These are phyloP conservation scores for Plutomurus gul DNA, from an alignment of 1,140 invertebrate species.

Conservation along the genomic window DNA sequence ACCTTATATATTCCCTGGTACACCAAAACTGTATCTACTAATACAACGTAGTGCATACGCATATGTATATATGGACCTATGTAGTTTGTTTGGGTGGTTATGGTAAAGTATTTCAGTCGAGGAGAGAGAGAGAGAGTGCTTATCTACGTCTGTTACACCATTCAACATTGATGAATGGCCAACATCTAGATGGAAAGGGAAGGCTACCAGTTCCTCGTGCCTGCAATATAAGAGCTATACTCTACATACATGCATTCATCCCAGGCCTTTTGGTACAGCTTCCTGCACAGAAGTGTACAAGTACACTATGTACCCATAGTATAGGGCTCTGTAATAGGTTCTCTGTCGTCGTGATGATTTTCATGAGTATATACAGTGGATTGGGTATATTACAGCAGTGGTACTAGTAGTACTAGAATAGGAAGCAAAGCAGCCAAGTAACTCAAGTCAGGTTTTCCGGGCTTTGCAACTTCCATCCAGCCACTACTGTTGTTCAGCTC, in stretches of 20 bases:
- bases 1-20: neutral
- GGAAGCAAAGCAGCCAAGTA: neutral
- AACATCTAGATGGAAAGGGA: conserved; percentile 34
- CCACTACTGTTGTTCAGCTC: neutral
- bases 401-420: neutral
- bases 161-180: conserved; percentile 43
- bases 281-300: no score
- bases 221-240: no score
- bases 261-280: no score
- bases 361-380: neutral
- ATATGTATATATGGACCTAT: no score
- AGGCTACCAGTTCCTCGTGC: neutral
- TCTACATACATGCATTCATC: no score
- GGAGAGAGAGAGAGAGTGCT: conserved; percentile 25
- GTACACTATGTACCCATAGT: no score
- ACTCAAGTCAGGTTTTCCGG: conserved; percentile 13
- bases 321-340: no score
- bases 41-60: no score
- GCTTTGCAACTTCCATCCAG: conserved; percentile 14
- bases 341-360: neutral
- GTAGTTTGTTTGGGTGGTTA: neutral
- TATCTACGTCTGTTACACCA: conserved; percentile 41
- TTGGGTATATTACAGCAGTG: neutral
- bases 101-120: neutral
- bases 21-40: no score